Evolutionary conservation across 1,140 invertebrate genomes (phyloP), one percentile per base, ranked within the genome.

Genomic region (Drosophila elegans): DNA sequence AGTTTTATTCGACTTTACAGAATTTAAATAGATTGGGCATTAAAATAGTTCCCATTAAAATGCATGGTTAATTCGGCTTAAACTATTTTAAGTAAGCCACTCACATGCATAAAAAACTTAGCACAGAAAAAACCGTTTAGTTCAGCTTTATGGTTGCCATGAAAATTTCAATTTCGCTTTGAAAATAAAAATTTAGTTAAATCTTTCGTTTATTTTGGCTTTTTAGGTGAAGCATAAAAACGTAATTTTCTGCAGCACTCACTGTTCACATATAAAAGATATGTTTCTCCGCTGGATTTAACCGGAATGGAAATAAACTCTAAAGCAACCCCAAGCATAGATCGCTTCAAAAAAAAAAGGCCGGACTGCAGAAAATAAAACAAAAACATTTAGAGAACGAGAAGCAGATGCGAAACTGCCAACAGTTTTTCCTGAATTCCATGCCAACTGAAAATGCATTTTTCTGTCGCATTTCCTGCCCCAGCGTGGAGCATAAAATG

Each of bases 391-490:
- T 1, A 11, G 13, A 32, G 25, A 69, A 44, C 32, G 48, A 67
- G 49, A 51, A 53, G 46, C 49, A 69, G 67, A 71, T 67, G 63
- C 16, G 49, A 55, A 69, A 71, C 44, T 64, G 63, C 60, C 63
- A 71, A 71, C 67, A 5, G 51, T 75, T 75, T 75, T 74, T 63
- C 57, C 27, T 52, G 46, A 42, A 71, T 71, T 48, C 64, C 67
- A 56, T 71, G 67, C 63, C 64, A 46, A 71, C 67, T 69, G 67
- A 45, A 66, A 71, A 74, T 75, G 72, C 73, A 75, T 75, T 75
- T 68, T 75, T 75, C 60, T 75, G 53, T 75, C 73, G 73, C 73
- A 75, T 75, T 75, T 75, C 72, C 73, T 75, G 73, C 52, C 60
- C 62, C 73, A 75, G 53, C 61, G 52, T 75, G 53, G 29, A 64